These are phyloP conservation scores for Oxyruncus cristatus DNA, from an alignment of 2,113 vertebrate species.

Conservation along the genomic window DNA sequence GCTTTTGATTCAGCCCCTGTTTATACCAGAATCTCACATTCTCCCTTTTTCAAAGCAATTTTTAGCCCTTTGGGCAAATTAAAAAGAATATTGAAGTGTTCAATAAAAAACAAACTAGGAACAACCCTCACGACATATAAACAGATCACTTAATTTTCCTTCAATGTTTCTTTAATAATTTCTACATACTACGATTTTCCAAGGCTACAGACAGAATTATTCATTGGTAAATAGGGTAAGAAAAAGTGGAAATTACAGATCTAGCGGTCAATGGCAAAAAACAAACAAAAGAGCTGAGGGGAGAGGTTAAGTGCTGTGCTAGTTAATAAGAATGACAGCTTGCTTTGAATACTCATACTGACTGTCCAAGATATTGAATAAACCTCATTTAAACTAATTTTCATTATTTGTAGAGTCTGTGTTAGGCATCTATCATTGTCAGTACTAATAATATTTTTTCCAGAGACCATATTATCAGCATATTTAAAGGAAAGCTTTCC, in stretches of 20 bases:
- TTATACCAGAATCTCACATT: neutral
- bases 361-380: slow-evolving; percentile 41
- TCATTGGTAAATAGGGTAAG: neutral
- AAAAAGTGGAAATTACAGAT: neutral
- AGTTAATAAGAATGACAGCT: slow-evolving; percentile 59
- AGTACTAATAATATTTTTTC: slow-evolving; percentile 30
- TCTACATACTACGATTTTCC: neutral
- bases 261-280: neutral
- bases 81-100: neutral
- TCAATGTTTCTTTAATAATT: neutral
- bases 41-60: neutral
- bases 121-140: neutral
- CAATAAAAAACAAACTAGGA: neutral
- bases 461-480: slow-evolving; percentile 23
- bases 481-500: slow-evolving; percentile 48
- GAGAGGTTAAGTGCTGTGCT: slow-evolving; percentile 45
- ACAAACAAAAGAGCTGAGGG: slow-evolving; percentile 7
- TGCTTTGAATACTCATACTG: slow-evolving; percentile 41
- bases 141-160: neutral
- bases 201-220: neutral
- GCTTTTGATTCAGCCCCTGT: neutral
- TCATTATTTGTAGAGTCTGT: slow-evolving; percentile 31
- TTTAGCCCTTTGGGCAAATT: neutral
- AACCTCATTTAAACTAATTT: slow-evolving; percentile 52
- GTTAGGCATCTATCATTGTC: slow-evolving; percentile 31